A percentile compares a stretch with the other conserved stretches of the same genome.
Evolutionary conservation across 64 coral and sea anemone species (phyloP).

Genomic region (Platygyra sinensis): DNA sequence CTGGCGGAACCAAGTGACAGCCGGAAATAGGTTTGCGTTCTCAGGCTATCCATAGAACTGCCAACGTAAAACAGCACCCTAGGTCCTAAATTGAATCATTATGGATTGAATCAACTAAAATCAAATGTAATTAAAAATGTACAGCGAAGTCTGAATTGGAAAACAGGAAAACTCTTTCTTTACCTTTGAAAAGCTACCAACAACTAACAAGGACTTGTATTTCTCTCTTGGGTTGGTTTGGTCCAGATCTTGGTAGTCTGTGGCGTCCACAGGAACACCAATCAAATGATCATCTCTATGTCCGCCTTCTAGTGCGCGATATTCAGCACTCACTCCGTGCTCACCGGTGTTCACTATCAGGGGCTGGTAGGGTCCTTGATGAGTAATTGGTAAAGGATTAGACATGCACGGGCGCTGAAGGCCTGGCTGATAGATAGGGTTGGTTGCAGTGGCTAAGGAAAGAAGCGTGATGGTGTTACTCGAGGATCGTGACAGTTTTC

Average conservation of each 20-base stretch:
- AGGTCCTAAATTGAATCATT: too few relatives aligned
- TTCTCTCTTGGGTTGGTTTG: not conserved
- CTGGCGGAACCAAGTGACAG: too few relatives aligned
- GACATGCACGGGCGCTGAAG: not conserved
- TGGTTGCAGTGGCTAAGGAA: not conserved
- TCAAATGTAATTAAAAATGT: too few relatives aligned
- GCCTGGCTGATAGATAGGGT: not conserved
- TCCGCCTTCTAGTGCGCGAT: not conserved
- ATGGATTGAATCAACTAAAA: too few relatives aligned
- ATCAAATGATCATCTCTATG: not conserved
- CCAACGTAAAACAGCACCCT: too few relatives aligned
- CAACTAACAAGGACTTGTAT: not conserved
- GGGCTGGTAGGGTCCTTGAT: slow-evolving; percentile 25
- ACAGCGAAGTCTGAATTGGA: too few relatives aligned
- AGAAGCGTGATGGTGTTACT: not conserved
- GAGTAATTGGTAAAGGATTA: not conserved
- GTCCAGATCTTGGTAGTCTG: not conserved
- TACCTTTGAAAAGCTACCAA: not conserved
- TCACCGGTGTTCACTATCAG: not conserved
- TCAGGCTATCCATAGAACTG: too few relatives aligned
- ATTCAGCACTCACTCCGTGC: not conserved
- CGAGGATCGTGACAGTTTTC: too few relatives aligned
- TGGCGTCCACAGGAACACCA: not conserved
- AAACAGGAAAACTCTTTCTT: not conserved
- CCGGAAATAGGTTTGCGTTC: too few relatives aligned